These are phyloP conservation scores for Oncorhynchus keta DNA, from an alignment of 2,113 vertebrate genomes.

Conservation along the genomic window DNA sequence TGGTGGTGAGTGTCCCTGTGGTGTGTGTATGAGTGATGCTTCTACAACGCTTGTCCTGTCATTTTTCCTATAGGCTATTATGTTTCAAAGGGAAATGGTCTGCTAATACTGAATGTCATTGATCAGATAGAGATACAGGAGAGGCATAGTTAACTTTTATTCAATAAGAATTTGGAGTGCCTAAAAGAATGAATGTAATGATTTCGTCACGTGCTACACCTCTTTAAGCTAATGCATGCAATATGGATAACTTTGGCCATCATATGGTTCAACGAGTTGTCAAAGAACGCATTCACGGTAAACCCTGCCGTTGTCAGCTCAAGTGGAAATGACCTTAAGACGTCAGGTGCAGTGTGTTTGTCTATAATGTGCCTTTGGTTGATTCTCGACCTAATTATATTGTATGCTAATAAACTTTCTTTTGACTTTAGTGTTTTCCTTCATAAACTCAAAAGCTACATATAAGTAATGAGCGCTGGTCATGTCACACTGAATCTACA, in stretches of 20 bases:
- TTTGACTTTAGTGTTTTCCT: not conserved
- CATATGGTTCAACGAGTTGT: no score
- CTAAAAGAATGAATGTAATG: not conserved
- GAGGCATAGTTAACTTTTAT: not conserved
- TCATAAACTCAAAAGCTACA: not conserved
- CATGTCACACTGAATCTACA: conserved; percentile 34
- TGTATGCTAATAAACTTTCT: not conserved
- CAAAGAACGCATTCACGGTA: no score
- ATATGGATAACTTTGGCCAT: no score
- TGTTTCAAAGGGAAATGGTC: conserved; percentile 61
- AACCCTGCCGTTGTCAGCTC: no score
- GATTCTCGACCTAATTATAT: not conserved
- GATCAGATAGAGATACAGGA: conserved; percentile 12
- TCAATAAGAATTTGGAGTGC: not conserved
- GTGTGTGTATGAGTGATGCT: conserved; percentile 27
- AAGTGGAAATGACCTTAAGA: no score
- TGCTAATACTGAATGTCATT: conserved; percentile 64
- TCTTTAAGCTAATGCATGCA: no score
- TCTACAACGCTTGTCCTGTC: conserved; percentile 44
- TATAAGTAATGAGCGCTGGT: not conserved
- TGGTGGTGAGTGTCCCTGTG: conserved; percentile 59
- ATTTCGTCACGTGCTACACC: not conserved
- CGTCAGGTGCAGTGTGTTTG: no score
- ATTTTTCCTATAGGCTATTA: conserved; percentile 53
- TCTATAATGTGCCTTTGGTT: no score